Evolutionary conservation across 2,888 invertebrate genomes (phyloP), one percentile per base, ranked within the genome.

Genomic region (Emmelina monodactyla): DNA sequence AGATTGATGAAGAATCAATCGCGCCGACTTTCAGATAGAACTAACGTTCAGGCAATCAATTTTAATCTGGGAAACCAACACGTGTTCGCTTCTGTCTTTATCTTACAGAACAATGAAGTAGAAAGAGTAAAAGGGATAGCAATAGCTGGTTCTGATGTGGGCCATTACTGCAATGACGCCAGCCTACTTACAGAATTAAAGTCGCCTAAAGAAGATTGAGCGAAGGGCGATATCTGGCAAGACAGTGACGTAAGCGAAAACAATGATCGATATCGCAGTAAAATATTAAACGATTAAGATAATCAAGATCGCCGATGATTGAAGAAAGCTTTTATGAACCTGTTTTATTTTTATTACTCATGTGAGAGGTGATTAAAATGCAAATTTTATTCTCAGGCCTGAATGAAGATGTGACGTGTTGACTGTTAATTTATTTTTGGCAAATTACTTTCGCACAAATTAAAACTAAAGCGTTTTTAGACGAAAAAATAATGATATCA

Each of bases 1-100:
- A 76, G 78, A 79, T 78, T 76, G 72, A 79, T 73, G 75, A 62
- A 62, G 67, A 76, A 78, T 78, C 78, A 78, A 78, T 79, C 75
- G 69, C 50, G 52, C 46, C 65, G 53, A 61, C 66, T 62, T 65
- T 47, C 59, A 66, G 68, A 70, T 67, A 75, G 68, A 68, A 58
- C 60, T 55, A 58, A 62, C 62, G 70, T 64, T 69, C 66, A 53
- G 50, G 60, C 75, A 69, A 79, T 79, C 78, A 78, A 79, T 79
- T 76, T 76, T 76, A 78, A 79, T 79, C 76, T 75, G 64, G 53
- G 59, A 64, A 59, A 59, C 47, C 50, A 46, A 55, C 66, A 64
- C 64, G 67, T 64, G 63, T 43, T 33, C 31, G 37, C 43, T 12
- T 67, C 66, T 41, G 51, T 42, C 42, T 63, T 47, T n/a, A 34